Evolutionary conservation across 2,888 invertebrate genomes (phyloP).

Genomic region (Cantharis nigra): DNA sequence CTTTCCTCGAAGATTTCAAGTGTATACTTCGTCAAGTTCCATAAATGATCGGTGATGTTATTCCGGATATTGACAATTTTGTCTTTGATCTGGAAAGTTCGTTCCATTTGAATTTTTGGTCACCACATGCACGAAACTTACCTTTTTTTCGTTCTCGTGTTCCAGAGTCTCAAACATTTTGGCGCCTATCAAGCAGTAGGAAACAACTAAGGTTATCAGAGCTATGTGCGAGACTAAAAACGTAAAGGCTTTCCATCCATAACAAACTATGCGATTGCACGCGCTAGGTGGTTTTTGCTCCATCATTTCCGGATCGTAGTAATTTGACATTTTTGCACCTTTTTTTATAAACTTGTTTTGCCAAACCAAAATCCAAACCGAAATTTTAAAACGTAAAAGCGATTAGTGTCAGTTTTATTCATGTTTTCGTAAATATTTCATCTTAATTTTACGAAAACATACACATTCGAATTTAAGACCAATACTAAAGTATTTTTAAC

Average conservation of each 20-base stretch:
- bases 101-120: not conserved
- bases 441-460: not conserved
- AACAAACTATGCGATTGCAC: conserved; percentile 65
- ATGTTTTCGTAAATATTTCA: not conserved
- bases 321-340: conserved; percentile 42
- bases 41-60: conserved; percentile 78
- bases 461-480: conserved; percentile 4
- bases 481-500: conserved; percentile 26
- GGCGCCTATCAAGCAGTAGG: conserved; percentile 88
- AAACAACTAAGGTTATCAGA: conserved; percentile 84
- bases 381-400: not conserved
- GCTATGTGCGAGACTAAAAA: conserved; percentile 89
- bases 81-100: conserved; percentile 69
- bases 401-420: not conserved
- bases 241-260: conserved; percentile 79
- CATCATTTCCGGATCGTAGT: conserved; percentile 48
- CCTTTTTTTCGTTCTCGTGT: conserved; percentile 73
- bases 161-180: conserved; percentile 82
- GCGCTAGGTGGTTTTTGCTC: conserved; percentile 50
- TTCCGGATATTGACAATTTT: conserved; percentile 73
- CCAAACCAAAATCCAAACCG: not conserved
- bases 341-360: not conserved
- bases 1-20: conserved; percentile 71
- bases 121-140: conserved; percentile 49
- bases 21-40: conserved; percentile 70